Conservation (phyloP, 2,888 invertebrate species). For the Athalia rosae region DNA sequence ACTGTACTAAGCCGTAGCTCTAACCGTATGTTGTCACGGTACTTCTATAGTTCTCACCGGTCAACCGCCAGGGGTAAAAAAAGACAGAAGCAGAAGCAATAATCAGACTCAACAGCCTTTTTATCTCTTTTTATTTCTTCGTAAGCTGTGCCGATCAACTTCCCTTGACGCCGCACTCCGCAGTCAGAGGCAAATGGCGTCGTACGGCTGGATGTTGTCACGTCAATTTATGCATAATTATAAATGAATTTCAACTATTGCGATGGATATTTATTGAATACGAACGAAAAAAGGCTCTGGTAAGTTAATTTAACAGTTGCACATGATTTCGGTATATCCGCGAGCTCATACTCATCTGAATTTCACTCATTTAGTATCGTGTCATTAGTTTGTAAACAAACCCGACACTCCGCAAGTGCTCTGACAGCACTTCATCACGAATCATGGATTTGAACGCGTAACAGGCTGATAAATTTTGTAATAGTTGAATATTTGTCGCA, state of each 20-base stretch:
- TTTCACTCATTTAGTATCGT: constrained; percentile 53
- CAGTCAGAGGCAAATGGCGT: constrained; percentile 75
- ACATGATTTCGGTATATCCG: constrained; percentile 25
- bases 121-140: background rate
- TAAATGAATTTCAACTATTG: constrained; percentile 72
- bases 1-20: too few species aligned
- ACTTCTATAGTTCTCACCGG: too few species aligned
- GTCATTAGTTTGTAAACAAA: constrained; percentile 69
- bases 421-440: too few species aligned
- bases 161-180: constrained; percentile 1
- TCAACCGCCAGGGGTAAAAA: too few species aligned
- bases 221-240: constrained; percentile 71
- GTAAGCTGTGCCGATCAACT: background rate
- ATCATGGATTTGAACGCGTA: background rate
- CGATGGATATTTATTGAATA: constrained; percentile 61
- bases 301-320: constrained; percentile 57
- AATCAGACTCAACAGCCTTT: too few species aligned
- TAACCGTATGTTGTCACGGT: too few species aligned
- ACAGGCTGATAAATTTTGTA: constrained; percentile 49
- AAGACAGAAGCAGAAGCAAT: too few species aligned
- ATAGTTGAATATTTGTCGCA: background rate
- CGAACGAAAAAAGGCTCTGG: constrained; percentile 55
- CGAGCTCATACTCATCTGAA: constrained; percentile 40
- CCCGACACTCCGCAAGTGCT: constrained; percentile 56
- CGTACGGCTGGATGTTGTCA: constrained; percentile 73